Conservation (phyloP, 2,113 vertebrate genomes). For the Syrmaticus mikado region DNA sequence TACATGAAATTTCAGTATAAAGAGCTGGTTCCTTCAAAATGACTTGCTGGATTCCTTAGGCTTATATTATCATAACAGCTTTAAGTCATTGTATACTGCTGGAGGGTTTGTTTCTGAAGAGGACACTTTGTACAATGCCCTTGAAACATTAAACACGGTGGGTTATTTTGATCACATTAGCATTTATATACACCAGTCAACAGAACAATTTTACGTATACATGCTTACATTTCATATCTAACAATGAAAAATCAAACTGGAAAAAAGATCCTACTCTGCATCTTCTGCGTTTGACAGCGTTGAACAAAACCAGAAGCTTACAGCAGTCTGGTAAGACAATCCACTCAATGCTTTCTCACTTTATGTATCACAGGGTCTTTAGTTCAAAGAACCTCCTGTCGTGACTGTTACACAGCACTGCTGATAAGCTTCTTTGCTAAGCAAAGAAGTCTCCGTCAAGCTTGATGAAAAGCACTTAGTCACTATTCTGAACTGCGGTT, state of each 20-base stretch:
- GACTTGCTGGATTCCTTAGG: constrained; percentile 8
- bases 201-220: background rate
- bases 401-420: background rate
- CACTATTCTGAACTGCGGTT: background rate
- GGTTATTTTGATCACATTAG: background rate
- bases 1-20: constrained; percentile 3
- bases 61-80: background rate
- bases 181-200: background rate
- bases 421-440: background rate
- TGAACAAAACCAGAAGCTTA: background rate
- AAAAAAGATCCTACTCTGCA: background rate
- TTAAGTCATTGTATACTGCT: background rate
- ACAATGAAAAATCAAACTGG: background rate
- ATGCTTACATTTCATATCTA: background rate
- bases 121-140: background rate
- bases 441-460: background rate
- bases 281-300: background rate
- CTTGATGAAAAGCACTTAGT: background rate
- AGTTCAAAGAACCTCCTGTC: background rate
- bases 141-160: background rate
- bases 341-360: background rate
- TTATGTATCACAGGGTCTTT: background rate
- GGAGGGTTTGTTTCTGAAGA: background rate
- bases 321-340: background rate
- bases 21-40: constrained; percentile 26